Evolutionary conservation across 2,797 vertebrate species (phyloP).

Genomic region (Pipistrellus pygmaeus): DNA sequence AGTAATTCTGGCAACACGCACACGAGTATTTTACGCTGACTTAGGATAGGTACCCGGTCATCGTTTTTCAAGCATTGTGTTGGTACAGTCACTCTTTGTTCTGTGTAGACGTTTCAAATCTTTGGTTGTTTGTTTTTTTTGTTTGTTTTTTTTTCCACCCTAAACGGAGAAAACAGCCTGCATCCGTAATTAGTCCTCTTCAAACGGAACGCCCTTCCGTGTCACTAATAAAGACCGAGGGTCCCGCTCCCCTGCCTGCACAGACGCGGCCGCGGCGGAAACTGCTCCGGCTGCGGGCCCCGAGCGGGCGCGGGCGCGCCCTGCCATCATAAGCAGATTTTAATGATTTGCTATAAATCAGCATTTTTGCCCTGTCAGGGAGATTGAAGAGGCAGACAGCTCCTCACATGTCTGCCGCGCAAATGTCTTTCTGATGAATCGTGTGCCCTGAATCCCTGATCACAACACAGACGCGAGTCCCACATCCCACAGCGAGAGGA

Average conservation of each 20-base stretch:
- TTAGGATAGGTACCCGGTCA: constrained; percentile 72
- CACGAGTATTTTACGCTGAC: constrained; percentile 61
- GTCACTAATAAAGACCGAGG: constrained; percentile 91
- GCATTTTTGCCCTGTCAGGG: constrained; percentile 96
- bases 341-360: constrained; percentile 99
- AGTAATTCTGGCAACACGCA: constrained; percentile 66
- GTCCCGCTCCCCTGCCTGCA: constrained; percentile 90
- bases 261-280: constrained; percentile 91
- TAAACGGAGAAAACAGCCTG: constrained; percentile 86
- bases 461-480: constrained; percentile 92
- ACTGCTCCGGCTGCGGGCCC: constrained; percentile 89
- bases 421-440: constrained; percentile 99
- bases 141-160: constrained; percentile 57
- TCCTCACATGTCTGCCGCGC: constrained; percentile 98
- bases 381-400: constrained; percentile 98
- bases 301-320: constrained; percentile 90
- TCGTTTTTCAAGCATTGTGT: constrained; percentile 82
- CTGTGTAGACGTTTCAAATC: constrained; percentile 84
- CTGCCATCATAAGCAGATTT: constrained; percentile 99
- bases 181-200: constrained; percentile 92
- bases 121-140: constrained; percentile 74
- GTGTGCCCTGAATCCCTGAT: constrained; percentile 97
- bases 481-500: constrained; percentile 88
- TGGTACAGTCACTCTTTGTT: constrained; percentile 86
- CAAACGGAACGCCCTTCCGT: constrained; percentile 90